Evolutionary conservation across 2,797 vertebrate species (phyloP).

Genomic region (Gephyroberyx darwinii): DNA sequence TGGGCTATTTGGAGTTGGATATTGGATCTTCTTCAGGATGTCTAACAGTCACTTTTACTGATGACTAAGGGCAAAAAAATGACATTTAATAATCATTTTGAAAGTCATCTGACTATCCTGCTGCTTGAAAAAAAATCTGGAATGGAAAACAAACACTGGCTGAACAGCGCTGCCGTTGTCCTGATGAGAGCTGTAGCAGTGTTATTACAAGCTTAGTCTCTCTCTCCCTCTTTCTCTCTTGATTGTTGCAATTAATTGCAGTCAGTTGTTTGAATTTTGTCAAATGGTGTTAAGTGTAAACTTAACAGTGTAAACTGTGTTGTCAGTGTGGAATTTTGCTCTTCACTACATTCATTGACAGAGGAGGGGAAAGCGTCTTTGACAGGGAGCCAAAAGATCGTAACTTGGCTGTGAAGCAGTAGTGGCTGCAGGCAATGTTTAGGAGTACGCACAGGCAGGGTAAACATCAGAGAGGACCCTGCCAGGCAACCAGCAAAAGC

Average conservation of each 20-base stretch:
- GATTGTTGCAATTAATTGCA: constrained; percentile 6
- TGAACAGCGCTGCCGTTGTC: background rate
- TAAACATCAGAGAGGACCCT: constrained; percentile 69
- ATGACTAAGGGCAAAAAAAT: background rate
- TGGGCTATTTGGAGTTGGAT: constrained; percentile 30
- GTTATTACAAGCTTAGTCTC: constrained; percentile 25
- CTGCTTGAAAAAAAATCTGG: background rate
- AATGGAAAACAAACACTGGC: background rate
- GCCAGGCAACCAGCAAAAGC: constrained; percentile 53
- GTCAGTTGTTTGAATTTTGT: constrained; percentile 32
- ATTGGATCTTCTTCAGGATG: constrained; percentile 12
- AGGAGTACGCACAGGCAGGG: constrained; percentile 60
- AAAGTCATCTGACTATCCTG: background rate
- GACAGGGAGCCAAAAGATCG: constrained; percentile 63
- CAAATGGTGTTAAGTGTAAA: constrained; percentile 22
- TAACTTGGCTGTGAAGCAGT: constrained; percentile 62
- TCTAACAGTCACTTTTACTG: constrained; percentile 12
- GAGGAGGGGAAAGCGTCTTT: constrained; percentile 51
- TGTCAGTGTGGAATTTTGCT: constrained; percentile 32
- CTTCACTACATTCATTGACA: constrained; percentile 44
- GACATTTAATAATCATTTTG: background rate
- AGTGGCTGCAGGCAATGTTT: constrained; percentile 63
- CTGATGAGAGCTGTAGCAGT: background rate
- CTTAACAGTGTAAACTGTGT: constrained; percentile 14
- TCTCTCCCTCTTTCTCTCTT: background rate